Evolutionary conservation across 1,140 invertebrate species (phyloP).

Genomic region (Apis cerana): DNA sequence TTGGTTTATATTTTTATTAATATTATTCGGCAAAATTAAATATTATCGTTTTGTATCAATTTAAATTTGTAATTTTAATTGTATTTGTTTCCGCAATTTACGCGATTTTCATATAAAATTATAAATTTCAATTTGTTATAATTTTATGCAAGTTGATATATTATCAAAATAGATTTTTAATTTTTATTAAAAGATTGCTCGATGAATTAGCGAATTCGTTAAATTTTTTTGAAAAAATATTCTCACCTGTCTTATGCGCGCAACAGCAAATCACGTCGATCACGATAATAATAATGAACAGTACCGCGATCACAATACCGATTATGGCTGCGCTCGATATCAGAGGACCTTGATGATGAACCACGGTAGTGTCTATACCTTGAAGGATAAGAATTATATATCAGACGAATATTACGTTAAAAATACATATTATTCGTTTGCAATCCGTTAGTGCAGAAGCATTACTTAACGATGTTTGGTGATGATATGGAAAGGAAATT

Average conservation of each 20-base stretch:
- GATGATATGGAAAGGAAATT: constrained; percentile 57
- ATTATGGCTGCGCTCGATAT: constrained; percentile 89
- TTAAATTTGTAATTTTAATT: too few species aligned
- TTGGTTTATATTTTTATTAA: too few species aligned
- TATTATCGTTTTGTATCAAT: too few species aligned
- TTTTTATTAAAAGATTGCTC: too few species aligned
- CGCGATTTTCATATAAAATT: too few species aligned
- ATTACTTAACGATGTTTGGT: constrained; percentile 77
- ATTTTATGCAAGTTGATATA: too few species aligned
- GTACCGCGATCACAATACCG: constrained; percentile 87
- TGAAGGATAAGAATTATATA: constrained; percentile 65
- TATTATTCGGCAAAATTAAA: too few species aligned
- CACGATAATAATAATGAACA: constrained; percentile 88
- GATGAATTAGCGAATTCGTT: too few species aligned
- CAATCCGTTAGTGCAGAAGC: constrained; percentile 80
- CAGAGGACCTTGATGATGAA: constrained; percentile 82
- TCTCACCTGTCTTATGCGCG: constrained; percentile 81
- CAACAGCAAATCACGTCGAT: constrained; percentile 90
- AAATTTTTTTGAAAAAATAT: too few species aligned
- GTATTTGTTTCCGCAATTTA: too few species aligned
- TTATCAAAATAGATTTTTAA: too few species aligned
- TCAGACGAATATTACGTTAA: neutral
- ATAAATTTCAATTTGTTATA: too few species aligned
- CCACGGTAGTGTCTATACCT: constrained; percentile 83
- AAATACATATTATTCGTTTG: constrained; percentile 25